Evolutionary conservation across 2,113 vertebrate species (phyloP).

Genomic region (Arothron firmamentum): DNA sequence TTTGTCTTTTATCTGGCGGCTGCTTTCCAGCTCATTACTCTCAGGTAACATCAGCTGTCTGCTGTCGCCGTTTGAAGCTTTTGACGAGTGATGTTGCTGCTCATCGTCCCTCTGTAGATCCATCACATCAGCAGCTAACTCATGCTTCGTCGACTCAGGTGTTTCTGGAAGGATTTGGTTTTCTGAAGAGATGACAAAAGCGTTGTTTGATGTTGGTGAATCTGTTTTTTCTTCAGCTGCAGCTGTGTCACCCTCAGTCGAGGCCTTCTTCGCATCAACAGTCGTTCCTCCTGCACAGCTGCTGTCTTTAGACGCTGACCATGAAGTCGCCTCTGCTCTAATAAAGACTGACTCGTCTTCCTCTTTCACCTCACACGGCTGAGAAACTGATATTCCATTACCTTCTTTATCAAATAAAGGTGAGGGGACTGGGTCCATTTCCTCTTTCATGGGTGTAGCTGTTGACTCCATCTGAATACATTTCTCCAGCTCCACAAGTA

Average conservation of each 20-base stretch:
- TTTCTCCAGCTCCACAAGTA: slow-evolving; percentile 61
- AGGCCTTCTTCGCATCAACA: slow-evolving; percentile 28
- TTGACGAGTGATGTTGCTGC: slow-evolving; percentile 33
- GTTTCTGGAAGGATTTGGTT: slow-evolving; percentile 47
- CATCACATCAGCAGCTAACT: slow-evolving; percentile 31
- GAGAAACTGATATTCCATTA: slow-evolving; percentile 40
- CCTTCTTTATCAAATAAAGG: slow-evolving; percentile 43
- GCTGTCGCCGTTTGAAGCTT: slow-evolving; percentile 44
- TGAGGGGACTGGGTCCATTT: slow-evolving; percentile 26
- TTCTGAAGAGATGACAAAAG: slow-evolving; percentile 36
- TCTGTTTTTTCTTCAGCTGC: slow-evolving; percentile 39
- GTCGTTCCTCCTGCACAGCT: slow-evolving; percentile 25
- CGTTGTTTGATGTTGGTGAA: slow-evolving; percentile 29
- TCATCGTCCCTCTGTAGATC: slow-evolving; percentile 51
- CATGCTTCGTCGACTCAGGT: slow-evolving; percentile 45
- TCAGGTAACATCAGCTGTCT: slow-evolving; percentile 46
- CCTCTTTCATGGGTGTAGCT: slow-evolving; percentile 54
- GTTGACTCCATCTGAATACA: slow-evolving; percentile 61
- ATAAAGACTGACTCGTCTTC: slow-evolving; percentile 65
- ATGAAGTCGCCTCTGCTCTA: slow-evolving; percentile 43
- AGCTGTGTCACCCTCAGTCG: slow-evolving; percentile 23
- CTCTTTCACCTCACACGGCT: slow-evolving; percentile 70
- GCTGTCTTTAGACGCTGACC: slow-evolving; percentile 45
- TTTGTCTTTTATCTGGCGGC: slow-evolving; percentile 65
- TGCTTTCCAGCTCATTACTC: slow-evolving; percentile 46